Evolutionary conservation across 64 coral and sea anemone species (phyloP).

Genomic region (Exaiptasia diaphana): DNA sequence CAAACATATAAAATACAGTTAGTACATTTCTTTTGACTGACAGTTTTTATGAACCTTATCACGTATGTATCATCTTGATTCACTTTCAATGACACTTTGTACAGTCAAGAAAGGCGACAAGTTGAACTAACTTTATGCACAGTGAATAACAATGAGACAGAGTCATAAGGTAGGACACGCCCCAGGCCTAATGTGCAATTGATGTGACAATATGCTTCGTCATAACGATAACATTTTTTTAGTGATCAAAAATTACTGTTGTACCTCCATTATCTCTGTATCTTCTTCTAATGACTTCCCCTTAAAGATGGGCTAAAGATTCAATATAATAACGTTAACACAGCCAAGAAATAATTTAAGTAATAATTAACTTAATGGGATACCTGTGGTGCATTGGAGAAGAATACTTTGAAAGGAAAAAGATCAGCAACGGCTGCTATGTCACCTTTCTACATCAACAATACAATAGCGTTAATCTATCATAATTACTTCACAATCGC

Average conservation of each 20-base stretch:
- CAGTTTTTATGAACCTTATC: background rate
- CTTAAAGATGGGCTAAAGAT: conserved; percentile 84
- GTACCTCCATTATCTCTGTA: conserved; percentile 93
- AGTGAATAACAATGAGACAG: background rate
- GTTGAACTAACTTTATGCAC: background rate
- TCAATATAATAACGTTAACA: background rate
- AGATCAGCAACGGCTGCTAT: conserved; percentile 71
- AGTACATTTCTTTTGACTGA: background rate
- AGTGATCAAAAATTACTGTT: no score
- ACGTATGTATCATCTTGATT: conserved; percentile 2
- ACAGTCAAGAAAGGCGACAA: conserved; percentile 10
- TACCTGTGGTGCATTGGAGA: conserved; percentile 94
- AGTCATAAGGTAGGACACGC: background rate
- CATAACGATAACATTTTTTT: background rate
- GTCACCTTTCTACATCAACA: conserved; percentile 63
- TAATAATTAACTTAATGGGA: background rate
- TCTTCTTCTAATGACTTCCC: conserved; percentile 69
- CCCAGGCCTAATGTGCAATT: conserved; percentile 3
- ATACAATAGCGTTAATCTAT: background rate
- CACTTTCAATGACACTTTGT: background rate
- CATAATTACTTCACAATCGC: background rate
- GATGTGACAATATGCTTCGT: background rate
- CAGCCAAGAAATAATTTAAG: background rate
- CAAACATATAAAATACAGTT: background rate
- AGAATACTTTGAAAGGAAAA: conserved; percentile 93